Evolutionary conservation across 2,113 vertebrate species (phyloP).

Genomic region (Synchiropus splendidus): DNA sequence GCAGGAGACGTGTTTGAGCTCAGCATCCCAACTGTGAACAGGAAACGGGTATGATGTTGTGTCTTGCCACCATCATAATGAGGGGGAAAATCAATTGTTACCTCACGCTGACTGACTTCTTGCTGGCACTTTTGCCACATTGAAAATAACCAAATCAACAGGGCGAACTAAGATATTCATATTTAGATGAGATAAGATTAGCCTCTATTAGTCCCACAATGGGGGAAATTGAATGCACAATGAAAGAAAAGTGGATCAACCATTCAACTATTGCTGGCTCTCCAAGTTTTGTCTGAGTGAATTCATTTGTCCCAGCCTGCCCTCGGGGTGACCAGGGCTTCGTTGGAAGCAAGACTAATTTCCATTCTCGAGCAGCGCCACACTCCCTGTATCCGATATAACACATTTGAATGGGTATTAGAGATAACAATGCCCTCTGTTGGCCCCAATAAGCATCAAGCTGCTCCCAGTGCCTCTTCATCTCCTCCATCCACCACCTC

Average conservation of each 20-base stretch:
- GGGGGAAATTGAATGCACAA: not conserved
- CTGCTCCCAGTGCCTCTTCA: slow-evolving; percentile 1
- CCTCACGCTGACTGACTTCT: too few species aligned
- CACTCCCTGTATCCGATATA: slow-evolving; percentile 46
- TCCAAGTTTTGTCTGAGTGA: slow-evolving; percentile 31
- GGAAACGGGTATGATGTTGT: too few species aligned
- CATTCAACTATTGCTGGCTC: not conserved
- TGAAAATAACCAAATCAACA: too few species aligned
- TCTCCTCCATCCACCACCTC: not conserved
- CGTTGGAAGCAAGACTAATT: slow-evolving; percentile 52
- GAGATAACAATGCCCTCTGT: slow-evolving; percentile 62
- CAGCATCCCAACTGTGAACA: too few species aligned
- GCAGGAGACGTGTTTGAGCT: too few species aligned
- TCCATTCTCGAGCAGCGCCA: slow-evolving; percentile 39
- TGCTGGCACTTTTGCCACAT: too few species aligned
- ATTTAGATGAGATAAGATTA: too few species aligned
- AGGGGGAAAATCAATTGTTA: too few species aligned
- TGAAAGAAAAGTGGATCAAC: not conserved
- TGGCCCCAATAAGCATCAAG: slow-evolving; percentile 53
- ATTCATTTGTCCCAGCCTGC: slow-evolving; percentile 46
- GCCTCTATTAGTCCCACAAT: too few species aligned
- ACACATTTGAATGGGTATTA: slow-evolving; percentile 56
- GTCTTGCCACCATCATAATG: too few species aligned
- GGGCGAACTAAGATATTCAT: too few species aligned
- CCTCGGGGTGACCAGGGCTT: slow-evolving; percentile 41